Evolutionary conservation across 2,797 vertebrate genomes (phyloP).

Genomic region (Molossus molossus): DNA sequence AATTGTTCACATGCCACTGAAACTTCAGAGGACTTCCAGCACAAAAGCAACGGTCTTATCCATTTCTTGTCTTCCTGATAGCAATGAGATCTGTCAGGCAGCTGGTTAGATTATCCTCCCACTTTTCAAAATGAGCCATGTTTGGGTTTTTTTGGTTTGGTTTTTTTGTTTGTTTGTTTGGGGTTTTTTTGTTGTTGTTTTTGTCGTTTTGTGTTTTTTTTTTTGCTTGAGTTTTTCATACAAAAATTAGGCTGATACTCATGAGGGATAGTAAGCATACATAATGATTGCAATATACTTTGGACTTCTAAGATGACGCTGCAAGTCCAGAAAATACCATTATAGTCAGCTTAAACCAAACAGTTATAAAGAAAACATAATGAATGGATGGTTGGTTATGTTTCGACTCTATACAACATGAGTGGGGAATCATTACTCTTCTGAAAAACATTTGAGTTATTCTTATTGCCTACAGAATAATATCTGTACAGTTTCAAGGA

Average conservation of each 20-base stretch:
- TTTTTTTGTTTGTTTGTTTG: too few relatives aligned
- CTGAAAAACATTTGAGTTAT: slow-evolving; percentile 52
- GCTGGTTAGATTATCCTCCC: background rate
- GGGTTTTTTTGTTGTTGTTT: background rate
- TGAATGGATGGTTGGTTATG: background rate
- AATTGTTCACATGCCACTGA: background rate
- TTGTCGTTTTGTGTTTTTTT: too few relatives aligned
- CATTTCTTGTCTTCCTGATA: background rate
- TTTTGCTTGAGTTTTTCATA: slow-evolving; percentile 47
- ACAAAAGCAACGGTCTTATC: slow-evolving; percentile 17
- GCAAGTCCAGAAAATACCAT: slow-evolving; percentile 37
- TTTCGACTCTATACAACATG: slow-evolving; percentile 45
- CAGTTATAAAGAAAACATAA: slow-evolving; percentile 21
- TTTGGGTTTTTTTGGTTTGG: background rate
- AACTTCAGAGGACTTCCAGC: background rate
- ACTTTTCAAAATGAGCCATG: slow-evolving; percentile 59
- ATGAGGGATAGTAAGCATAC: background rate
- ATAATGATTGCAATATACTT: background rate
- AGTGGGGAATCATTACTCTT: background rate
- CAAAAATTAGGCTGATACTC: slow-evolving; percentile 35
- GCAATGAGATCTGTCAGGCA: background rate
- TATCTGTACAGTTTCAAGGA: slow-evolving; percentile 19
- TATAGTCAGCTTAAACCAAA: slow-evolving; percentile 37
- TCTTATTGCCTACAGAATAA: slow-evolving; percentile 1
- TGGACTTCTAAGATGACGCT: background rate